Percentiles rank a stretch among this genome's conserved stretches.
Conservation (phyloP, 2,797 vertebrate genomes). For the Chelmon rostratus region DNA sequence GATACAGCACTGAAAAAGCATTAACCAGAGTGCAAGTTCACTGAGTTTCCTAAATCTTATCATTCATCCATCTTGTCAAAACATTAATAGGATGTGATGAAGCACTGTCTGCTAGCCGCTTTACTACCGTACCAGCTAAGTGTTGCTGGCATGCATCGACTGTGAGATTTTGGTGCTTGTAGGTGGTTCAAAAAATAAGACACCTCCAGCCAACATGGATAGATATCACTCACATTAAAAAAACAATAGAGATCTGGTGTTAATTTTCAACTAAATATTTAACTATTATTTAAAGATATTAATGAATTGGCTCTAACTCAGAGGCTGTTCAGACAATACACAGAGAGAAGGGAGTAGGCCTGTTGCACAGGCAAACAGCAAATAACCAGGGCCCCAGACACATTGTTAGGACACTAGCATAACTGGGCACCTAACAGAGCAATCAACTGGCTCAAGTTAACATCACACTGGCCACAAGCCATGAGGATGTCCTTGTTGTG, state of each 20-base stretch:
- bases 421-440: slow-evolving; percentile 39
- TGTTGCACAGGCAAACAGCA: slow-evolving; percentile 9
- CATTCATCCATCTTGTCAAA: slow-evolving; percentile 56
- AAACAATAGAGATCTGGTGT: slow-evolving; percentile 12
- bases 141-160: slow-evolving; percentile 20
- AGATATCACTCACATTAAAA: slow-evolving; percentile 6
- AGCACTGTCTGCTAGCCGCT: slow-evolving; percentile 51
- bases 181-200: slow-evolving; percentile 21
- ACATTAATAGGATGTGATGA: slow-evolving; percentile 60
- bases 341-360: neutral
- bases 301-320: neutral
- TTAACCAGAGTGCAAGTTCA: slow-evolving; percentile 20
- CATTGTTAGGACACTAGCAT: slow-evolving; percentile 35
- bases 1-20: neutral
- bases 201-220: neutral
- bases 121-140: slow-evolving; percentile 47
- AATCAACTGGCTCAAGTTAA: slow-evolving; percentile 44
- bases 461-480: slow-evolving; percentile 32
- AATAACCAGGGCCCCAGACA: slow-evolving; percentile 17
- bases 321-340: neutral
- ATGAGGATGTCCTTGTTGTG: slow-evolving; percentile 27
- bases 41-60: slow-evolving; percentile 42
- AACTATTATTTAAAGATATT: neutral
- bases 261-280: neutral
- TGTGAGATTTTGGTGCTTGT: slow-evolving; percentile 10